A percentile compares a stretch with the other conserved stretches of the same genome.
phyloP scores from a whole-genome alignment of 2,797 vertebrate genomes.

The Alfaro cultratus region DNA sequence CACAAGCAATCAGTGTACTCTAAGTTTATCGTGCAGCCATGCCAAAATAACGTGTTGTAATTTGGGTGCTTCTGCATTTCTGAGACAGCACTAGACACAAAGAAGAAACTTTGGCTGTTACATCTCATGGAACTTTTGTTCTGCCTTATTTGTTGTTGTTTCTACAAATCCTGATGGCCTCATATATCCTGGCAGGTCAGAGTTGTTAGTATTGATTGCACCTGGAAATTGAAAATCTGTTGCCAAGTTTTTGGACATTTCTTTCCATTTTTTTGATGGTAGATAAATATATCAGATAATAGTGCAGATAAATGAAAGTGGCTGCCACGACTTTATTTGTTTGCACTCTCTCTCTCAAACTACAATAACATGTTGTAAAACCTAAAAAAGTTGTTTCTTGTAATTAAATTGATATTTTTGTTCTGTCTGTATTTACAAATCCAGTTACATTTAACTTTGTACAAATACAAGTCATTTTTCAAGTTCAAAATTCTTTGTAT shows the following conservation, averaged over 20 bases:
- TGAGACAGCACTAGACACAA: conserved; percentile 43
- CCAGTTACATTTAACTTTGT: neutral
- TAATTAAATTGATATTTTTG: neutral
- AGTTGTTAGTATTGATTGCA: conserved; percentile 52
- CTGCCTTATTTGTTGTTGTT: conserved; percentile 52
- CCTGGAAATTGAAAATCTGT: conserved; percentile 69
- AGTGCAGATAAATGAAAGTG: neutral
- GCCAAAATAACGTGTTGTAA: conserved; percentile 73
- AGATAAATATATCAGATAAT: neutral
- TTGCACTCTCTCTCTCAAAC: neutral
- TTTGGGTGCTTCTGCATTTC: conserved; percentile 51
- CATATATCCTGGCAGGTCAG: conserved; percentile 55
- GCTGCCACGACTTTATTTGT: neutral
- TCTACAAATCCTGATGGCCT: conserved; percentile 65
- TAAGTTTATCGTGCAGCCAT: conserved; percentile 62
- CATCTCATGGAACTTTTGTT: conserved; percentile 52
- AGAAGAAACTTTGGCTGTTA: conserved; percentile 52
- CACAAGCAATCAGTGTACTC: conserved; percentile 77
- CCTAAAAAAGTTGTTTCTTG: neutral
- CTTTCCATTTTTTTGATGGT: neutral
- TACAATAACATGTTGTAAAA: neutral
- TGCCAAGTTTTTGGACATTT: conserved; percentile 42
- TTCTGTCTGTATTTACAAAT: neutral
- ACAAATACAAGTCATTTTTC: neutral
- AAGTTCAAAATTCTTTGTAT: neutral